Evolutionary conservation across 2,888 invertebrate genomes (phyloP), one percentile per base, ranked within the genome.

Genomic region (Caenorhabditis sinica): DNA sequence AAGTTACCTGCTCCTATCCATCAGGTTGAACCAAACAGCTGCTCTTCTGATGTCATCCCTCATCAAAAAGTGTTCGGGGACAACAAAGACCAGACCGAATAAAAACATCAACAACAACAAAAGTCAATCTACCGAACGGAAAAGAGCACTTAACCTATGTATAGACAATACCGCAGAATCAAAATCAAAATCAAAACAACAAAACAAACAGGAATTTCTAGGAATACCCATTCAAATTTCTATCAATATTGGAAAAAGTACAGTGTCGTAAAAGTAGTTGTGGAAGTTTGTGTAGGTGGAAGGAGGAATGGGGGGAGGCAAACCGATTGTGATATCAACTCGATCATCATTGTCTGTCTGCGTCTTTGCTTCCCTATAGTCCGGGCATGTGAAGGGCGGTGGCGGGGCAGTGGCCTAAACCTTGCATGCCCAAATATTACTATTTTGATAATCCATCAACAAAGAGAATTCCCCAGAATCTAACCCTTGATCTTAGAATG

Each of bases 231-330:
- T 5, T 43, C 17, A 28, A 65, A 17, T 53, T 23, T 23, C 56
- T 28, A 36, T 69, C 23, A 72, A 28, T 30, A 25, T 20, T 20
- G 2, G 13, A 30, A 69, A 69, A 72, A 65, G 79, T 79, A 79
- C 65, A 79, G 65, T 40, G 40, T 79, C 79, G 79, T 79, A 72
- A 79, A 77, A 45, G 72, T 80, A 66, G 72, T 66, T 53, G 20
- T 40, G 58, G 43, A 40, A 40, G 65, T 65, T 33, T 53, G 69
- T 63, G 71, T 40, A 53, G 43, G 43, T 33, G 49, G 45, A 63
- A 25, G 45, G 20, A 40, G 51, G 53, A 33, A n/a, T n/a, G n/a
- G 60, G 30, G 1, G 30, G 36, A 60, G 36, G 40, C 40, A 33
- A 45, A 49, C 28, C 49, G 33, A 68, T 28, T 28, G 4, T 73